Conservation (phyloP, 2,113 vertebrate species). For the Felis catus region DNA sequence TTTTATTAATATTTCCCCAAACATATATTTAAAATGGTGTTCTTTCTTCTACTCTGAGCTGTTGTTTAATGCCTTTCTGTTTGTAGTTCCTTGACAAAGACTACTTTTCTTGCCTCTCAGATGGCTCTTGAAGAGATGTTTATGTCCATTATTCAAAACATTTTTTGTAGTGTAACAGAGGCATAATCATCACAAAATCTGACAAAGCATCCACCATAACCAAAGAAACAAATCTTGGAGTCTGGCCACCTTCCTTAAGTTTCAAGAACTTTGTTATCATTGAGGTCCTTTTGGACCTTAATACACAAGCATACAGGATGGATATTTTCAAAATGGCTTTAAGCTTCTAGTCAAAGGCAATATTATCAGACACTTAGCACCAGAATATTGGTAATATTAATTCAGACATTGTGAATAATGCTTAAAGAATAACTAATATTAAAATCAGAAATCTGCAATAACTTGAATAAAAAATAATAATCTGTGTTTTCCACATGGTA, state of each 20-base stretch:
- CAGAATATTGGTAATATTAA: slow-evolving; percentile 41
- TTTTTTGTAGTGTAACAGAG: slow-evolving; percentile 77
- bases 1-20: slow-evolving; percentile 78
- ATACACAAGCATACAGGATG: slow-evolving; percentile 11
- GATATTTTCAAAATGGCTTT: slow-evolving; percentile 44
- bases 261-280: background rate
- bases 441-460: background rate
- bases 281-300: background rate
- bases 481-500: background rate
- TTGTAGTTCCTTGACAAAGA: slow-evolving; percentile 81
- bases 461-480: background rate
- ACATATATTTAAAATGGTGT: slow-evolving; percentile 21
- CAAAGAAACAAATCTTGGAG: slow-evolving; percentile 66
- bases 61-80: slow-evolving; percentile 83
- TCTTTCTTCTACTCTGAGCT: slow-evolving; percentile 64
- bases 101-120: slow-evolving; percentile 83
- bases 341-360: background rate
- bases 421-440: background rate
- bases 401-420: background rate
- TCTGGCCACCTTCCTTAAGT: background rate
- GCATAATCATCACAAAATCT: slow-evolving; percentile 82
- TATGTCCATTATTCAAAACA: slow-evolving; percentile 82
- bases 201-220: slow-evolving; percentile 71
- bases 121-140: slow-evolving; percentile 79
- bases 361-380: slow-evolving; percentile 33